phyloP scores from a whole-genome alignment of 1,140 invertebrate species.

The Drosophila yakuba region DNA sequence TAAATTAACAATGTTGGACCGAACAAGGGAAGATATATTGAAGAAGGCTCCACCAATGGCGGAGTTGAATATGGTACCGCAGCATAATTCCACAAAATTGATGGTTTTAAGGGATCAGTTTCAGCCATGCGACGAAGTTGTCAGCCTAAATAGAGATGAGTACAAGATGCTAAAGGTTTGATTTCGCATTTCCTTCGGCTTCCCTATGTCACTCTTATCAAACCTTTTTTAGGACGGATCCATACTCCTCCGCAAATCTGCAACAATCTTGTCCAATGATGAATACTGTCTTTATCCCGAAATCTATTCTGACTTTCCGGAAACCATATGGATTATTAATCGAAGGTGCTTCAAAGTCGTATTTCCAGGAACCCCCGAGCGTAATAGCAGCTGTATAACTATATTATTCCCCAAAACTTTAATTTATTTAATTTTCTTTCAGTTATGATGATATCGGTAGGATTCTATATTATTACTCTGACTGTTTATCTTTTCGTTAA shows the following conservation, averaged over 20 bases:
- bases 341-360: background rate
- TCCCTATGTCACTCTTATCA: background rate
- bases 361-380: background rate
- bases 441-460: background rate
- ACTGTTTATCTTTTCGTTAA: background rate
- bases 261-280: background rate
- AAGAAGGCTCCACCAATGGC: background rate
- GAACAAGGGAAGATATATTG: background rate
- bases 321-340: background rate
- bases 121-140: background rate
- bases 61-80: background rate
- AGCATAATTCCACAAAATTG: background rate
- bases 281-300: background rate
- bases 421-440: background rate
- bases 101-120: background rate
- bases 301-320: background rate
- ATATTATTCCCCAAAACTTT: background rate
- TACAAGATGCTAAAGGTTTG: background rate
- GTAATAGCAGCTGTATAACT: background rate
- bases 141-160: background rate
- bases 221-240: background rate
- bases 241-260: background rate
- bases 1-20: background rate
- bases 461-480: background rate
- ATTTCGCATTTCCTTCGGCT: background rate